phyloP scores from a whole-genome alignment of 2,888 invertebrate genomes.

The Rhingia rostrata region DNA sequence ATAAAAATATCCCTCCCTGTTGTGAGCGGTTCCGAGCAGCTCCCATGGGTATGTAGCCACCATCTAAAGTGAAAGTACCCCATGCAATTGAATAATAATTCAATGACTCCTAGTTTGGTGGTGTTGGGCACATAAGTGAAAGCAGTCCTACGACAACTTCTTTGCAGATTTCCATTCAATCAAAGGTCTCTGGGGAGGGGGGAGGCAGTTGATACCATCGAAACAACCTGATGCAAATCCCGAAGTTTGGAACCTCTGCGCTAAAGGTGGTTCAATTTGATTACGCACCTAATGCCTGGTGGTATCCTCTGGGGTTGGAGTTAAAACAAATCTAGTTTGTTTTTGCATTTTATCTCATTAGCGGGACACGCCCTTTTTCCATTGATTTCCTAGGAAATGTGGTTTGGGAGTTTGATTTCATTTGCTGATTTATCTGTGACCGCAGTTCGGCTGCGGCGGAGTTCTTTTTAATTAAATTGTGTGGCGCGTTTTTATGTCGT shows the following conservation, averaged over 20 bases:
- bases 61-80: constrained; percentile 66
- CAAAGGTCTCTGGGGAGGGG: constrained; percentile 55
- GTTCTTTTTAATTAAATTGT: constrained; percentile 49
- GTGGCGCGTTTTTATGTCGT: not conserved
- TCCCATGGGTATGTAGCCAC: constrained; percentile 11
- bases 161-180: constrained; percentile 56
- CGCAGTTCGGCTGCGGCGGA: constrained; percentile 19
- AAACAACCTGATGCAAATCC: constrained; percentile 3
- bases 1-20: no score
- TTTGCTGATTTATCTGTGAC: constrained; percentile 31
- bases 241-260: not conserved
- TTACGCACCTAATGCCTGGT: constrained; percentile 54
- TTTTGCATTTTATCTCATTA: constrained; percentile 24
- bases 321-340: constrained; percentile 1
- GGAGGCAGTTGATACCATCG: constrained; percentile 53
- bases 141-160: constrained; percentile 71
- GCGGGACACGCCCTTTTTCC: constrained; percentile 36
- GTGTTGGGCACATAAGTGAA: constrained; percentile 71
- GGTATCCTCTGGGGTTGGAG: not conserved
- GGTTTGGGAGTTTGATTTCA: constrained; percentile 51
- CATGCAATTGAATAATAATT: constrained; percentile 69
- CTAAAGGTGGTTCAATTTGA: constrained; percentile 11
- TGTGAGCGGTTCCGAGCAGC: not conserved
- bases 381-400: constrained; percentile 72
- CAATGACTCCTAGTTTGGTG: constrained; percentile 46